Conservation (phyloP, 2,113 vertebrate genomes). For the Cricetomys ansorgei region DNA sequence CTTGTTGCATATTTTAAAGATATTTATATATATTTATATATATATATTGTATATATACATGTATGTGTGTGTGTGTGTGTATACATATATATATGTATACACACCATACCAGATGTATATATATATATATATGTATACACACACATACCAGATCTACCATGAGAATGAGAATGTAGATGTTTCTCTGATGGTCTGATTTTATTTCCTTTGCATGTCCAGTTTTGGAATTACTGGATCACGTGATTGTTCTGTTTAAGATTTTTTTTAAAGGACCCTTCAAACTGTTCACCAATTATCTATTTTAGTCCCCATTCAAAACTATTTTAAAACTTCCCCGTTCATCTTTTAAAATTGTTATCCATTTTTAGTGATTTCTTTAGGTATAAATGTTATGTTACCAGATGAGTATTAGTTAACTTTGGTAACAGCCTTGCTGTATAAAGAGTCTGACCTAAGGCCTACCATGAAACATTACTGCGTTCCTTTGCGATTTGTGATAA, state of each 20-base stretch:
- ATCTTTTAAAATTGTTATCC: background rate
- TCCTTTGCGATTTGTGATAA: conserved; percentile 19
- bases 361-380: background rate
- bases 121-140: no score
- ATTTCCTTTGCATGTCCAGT: background rate
- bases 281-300: background rate
- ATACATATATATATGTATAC: no score
- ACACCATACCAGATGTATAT: no score
- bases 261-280: background rate
- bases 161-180: background rate
- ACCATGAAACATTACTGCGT: background rate
- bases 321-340: background rate
- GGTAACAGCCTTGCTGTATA: background rate
- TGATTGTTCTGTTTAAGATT: background rate
- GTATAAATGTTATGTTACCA: background rate
- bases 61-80: no score
- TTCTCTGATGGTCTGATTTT: background rate
- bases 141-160: background rate
- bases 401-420: background rate
- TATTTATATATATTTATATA: no score
- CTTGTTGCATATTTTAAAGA: background rate
- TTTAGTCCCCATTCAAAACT: background rate
- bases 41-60: no score
- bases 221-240: background rate
- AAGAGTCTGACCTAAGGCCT: conserved; percentile 9